Percentiles rank a stretch among this genome's conserved stretches.
These are phyloP conservation scores for Leptodactylus fallax DNA, from an alignment of 2,797 vertebrate genomes.

Conservation along the genomic window DNA sequence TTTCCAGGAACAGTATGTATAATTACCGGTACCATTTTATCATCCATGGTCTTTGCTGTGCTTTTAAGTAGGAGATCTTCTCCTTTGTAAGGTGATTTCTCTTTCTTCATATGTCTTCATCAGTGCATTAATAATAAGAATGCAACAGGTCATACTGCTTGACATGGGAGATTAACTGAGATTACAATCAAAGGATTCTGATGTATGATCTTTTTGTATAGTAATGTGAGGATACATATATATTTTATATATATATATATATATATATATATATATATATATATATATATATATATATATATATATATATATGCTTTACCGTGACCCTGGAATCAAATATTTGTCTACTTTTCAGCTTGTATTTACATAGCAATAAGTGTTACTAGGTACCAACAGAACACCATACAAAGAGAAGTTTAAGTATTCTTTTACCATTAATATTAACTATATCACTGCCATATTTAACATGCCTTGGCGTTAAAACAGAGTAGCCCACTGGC, in stretches of 20 bases:
- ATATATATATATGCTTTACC: constrained; percentile 5
- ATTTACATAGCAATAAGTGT: constrained; percentile 31
- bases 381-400: background rate
- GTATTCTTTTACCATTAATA: background rate
- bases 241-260: constrained; percentile 10
- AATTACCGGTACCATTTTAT: background rate
- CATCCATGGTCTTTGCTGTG: background rate
- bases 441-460: background rate
- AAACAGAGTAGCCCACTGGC: background rate
- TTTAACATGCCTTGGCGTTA: background rate
- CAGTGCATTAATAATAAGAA: background rate
- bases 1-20: background rate
- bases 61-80: background rate
- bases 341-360: constrained; percentile 37
- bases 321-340: constrained; percentile 22
- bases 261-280: too few species aligned
- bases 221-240: too few species aligned
- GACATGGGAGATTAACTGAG: background rate
- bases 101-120: background rate
- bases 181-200: constrained; percentile 3
- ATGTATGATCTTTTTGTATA: constrained; percentile 22
- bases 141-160: background rate
- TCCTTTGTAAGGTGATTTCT: background rate
- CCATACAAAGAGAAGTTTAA: background rate
- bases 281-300: too few species aligned